Conservation (phyloP, 1,140 invertebrate genomes). For the Cherax quadricarinatus region DNA sequence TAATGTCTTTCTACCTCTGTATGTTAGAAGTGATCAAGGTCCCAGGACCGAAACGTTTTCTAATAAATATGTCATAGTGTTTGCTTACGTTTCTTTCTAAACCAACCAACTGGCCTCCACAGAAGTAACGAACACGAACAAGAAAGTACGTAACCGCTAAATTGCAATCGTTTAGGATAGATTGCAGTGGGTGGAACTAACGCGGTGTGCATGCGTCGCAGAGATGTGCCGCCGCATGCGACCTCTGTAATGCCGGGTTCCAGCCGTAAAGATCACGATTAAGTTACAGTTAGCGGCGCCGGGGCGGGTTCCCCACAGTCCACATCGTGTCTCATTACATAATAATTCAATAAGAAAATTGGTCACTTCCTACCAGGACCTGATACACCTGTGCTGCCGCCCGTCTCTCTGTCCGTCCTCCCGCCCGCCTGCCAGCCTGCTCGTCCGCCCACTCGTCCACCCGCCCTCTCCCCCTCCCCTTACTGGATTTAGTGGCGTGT, state of each 20-base stretch:
- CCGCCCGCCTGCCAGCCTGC: neutral
- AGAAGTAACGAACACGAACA: too few species aligned
- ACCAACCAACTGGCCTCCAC: too few species aligned
- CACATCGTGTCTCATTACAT: constrained; percentile 55
- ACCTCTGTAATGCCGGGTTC: too few species aligned
- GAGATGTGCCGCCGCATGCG: neutral
- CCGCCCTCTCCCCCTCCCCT: neutral
- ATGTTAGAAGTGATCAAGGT: too few species aligned
- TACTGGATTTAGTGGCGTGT: neutral
- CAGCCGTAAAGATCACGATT: neutral
- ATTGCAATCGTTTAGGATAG: constrained; percentile 11
- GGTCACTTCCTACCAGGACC: constrained; percentile 39
- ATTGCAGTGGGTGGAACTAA: constrained; percentile 4
- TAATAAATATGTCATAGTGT: too few species aligned
- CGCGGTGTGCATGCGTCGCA: neutral
- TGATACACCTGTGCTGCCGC: too few species aligned
- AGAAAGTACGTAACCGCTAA: constrained; percentile 7
- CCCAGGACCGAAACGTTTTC: too few species aligned
- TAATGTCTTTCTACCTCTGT: too few species aligned
- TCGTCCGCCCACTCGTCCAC: neutral
- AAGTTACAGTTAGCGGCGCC: neutral
- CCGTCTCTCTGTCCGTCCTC: neutral
- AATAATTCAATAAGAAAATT: constrained; percentile 57
- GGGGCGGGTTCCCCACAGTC: constrained; percentile 25
- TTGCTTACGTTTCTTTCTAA: too few species aligned